Conservation (phyloP, 30 jellyfish, hydroid and myxozoan species). For the Hydractinia symbiolongicarpus region DNA sequence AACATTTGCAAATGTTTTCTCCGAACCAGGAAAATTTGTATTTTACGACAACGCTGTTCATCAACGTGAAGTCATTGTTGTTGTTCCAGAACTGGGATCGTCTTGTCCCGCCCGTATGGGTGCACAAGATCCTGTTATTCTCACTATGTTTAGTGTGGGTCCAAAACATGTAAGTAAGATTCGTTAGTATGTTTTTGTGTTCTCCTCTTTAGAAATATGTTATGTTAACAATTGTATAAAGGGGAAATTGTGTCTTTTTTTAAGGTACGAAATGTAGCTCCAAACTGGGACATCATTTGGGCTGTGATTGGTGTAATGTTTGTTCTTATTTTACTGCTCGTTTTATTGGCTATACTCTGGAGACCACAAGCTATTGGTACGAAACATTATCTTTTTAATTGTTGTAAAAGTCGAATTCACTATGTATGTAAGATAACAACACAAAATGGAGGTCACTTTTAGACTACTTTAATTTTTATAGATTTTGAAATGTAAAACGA, state of each 20-base stretch:
- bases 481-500: too few relatives aligned
- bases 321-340: slow-evolving; percentile 54
- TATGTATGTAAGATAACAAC: too few relatives aligned
- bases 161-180: neutral
- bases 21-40: slow-evolving; percentile 86
- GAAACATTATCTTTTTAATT: neutral
- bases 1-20: slow-evolving; percentile 71
- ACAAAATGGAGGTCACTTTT: too few relatives aligned
- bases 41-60: slow-evolving; percentile 81
- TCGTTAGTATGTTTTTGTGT: neutral
- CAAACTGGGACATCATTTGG: slow-evolving; percentile 85
- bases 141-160: slow-evolving; percentile 37
- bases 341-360: slow-evolving; percentile 81
- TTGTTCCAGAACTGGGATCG: slow-evolving; percentile 78
- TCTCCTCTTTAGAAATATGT: too few relatives aligned
- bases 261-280: slow-evolving; percentile 70
- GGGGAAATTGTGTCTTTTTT: slow-evolving; percentile 1
- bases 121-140: slow-evolving; percentile 48
- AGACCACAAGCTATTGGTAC: slow-evolving; percentile 87
- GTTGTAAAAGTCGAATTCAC: neutral
- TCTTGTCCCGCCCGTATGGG: slow-evolving; percentile 81
- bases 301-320: slow-evolving; percentile 58
- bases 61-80: slow-evolving; percentile 78
- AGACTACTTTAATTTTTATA: too few relatives aligned
- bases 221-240: neutral